A percentile compares a stretch with the other conserved stretches of the same genome.
Conservation (phyloP, 2,113 vertebrate genomes). For the mouse (Mus musculus) region GRCm39 chr16:3844001-3844500, state of each 20-base stretch:
- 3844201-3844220: no score
- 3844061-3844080: background rate
- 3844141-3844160: no score
- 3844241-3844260: no score
- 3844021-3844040: background rate
- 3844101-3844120: no score
- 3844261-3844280: no score
- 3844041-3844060: background rate
- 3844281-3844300: background rate
- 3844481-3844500: background rate
- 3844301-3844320: background rate
- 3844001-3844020: background rate
- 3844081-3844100: background rate
- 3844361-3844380: background rate
- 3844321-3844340: background rate
- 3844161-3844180: no score
- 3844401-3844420: no score
- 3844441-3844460: background rate
- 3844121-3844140: no score
- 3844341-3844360: background rate
- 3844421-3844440: no score
- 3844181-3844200: no score
- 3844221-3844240: no score
- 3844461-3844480: background rate
- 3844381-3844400: background rate